phyloP scores from a whole-genome alignment of 2,888 invertebrate species.

The Lottia scabra region DNA sequence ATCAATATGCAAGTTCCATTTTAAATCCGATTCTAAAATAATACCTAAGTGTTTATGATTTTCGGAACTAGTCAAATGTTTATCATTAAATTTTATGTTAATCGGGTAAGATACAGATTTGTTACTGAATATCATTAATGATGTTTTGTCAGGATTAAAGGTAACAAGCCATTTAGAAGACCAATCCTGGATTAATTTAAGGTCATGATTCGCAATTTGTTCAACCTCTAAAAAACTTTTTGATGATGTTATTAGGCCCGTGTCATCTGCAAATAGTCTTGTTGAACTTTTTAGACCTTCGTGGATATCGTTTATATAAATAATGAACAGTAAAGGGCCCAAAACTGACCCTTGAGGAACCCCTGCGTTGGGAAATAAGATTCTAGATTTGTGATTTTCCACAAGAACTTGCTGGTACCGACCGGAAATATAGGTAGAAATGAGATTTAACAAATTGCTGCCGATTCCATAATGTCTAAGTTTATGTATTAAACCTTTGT shows the following conservation, averaged over 20 bases:
- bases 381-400: not conserved
- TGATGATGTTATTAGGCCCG: not conserved
- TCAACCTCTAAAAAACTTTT: not conserved
- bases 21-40: not conserved
- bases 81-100: not conserved
- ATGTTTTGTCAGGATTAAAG: not conserved
- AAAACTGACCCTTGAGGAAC: not conserved
- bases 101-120: not conserved
- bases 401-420: not conserved
- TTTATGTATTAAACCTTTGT: slow-evolving; percentile 11
- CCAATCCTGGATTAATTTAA: not conserved
- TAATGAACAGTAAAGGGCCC: not conserved
- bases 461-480: slow-evolving; percentile 5
- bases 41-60: not conserved
- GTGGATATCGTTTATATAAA: not conserved
- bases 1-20: not conserved
- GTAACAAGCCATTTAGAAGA: not conserved
- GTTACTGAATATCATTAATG: not conserved
- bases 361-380: not conserved
- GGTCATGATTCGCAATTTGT: not conserved
- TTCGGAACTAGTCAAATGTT: not conserved
- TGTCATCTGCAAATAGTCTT: not conserved
- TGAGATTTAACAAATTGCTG: not conserved
- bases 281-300: not conserved
- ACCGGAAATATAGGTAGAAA: not conserved